Percentiles rank a stretch among this genome's conserved stretches.
Conservation (phyloP, 2,113 vertebrate species). For the Anolis sagrei region DNA sequence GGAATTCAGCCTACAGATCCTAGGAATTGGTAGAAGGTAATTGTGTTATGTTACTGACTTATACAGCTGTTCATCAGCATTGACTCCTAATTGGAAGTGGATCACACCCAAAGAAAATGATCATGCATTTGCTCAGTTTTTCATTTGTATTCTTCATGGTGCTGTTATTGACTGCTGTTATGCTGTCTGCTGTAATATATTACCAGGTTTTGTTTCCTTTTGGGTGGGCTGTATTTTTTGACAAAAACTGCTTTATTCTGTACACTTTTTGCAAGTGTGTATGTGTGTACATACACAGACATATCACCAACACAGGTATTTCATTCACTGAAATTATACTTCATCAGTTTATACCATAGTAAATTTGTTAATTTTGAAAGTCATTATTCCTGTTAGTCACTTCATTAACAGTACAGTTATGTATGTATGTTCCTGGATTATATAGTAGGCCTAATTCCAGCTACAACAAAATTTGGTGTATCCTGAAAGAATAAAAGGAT, state of each 20-base stretch:
- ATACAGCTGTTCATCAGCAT: neutral
- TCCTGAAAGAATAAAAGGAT: slow-evolving; percentile 19
- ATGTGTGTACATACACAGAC: neutral
- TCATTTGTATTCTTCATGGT: neutral
- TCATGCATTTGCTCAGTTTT: neutral
- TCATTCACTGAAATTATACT: neutral
- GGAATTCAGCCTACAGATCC: neutral
- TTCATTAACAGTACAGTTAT: neutral
- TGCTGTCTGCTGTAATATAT: no score
- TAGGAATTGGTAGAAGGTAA: neutral
- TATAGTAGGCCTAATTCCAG: neutral
- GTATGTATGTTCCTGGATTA: neutral
- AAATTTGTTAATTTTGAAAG: neutral
- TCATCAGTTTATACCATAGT: neutral
- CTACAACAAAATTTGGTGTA: slow-evolving; percentile 28
- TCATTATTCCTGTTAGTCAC: neutral
- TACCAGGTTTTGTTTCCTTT: neutral
- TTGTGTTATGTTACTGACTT: neutral
- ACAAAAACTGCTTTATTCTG: no score
- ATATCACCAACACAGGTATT: neutral
- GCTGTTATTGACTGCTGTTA: no score
- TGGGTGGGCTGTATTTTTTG: neutral
- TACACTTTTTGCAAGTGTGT: neutral
- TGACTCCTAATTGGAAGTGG: neutral
- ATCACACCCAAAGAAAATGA: neutral